A percentile compares a stretch with the other conserved stretches of the same genome.
Conservation (phyloP, 1,140 invertebrate species). For the Dufourea novaeangliae region DNA sequence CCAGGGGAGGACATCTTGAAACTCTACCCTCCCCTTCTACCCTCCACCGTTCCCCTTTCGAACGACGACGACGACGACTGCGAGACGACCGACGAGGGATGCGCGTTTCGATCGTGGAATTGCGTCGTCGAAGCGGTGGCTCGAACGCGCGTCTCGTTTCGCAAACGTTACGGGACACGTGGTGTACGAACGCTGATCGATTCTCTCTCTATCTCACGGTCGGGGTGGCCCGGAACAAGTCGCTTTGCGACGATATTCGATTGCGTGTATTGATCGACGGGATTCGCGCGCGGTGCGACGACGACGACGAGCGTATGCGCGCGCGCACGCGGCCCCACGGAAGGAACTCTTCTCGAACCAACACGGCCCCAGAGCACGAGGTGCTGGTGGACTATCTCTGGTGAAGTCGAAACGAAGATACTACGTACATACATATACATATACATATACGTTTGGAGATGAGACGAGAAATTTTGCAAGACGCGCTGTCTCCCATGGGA, state of each 20-base stretch:
- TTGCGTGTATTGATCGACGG: conserved; percentile 28
- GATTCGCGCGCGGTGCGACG: no score
- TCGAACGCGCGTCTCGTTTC: not conserved
- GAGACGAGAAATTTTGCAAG: no score
- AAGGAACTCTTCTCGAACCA: no score
- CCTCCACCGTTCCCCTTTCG: not conserved
- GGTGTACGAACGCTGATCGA: conserved; percentile 19
- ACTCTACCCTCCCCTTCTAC: not conserved
- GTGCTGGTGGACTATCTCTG: no score
- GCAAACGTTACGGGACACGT: conserved; percentile 16
- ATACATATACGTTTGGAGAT: no score
- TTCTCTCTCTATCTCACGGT: not conserved
- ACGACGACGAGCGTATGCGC: no score
- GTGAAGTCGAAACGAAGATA: no score
- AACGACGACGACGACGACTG: not conserved
- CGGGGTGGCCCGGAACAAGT: not conserved
- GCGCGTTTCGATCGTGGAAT: conserved; percentile 51
- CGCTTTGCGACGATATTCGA: conserved; percentile 11
- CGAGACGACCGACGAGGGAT: not conserved
- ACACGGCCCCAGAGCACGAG: no score
- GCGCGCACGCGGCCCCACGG: not conserved
- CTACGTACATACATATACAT: no score
- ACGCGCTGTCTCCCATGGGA: no score
- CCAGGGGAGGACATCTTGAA: conserved; percentile 54
- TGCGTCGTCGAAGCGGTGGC: not conserved